Percentiles rank a stretch among this genome's conserved stretches.
phyloP scores from a whole-genome alignment of 2,797 vertebrate species.

The Gobionotothen gibberifrons region DNA sequence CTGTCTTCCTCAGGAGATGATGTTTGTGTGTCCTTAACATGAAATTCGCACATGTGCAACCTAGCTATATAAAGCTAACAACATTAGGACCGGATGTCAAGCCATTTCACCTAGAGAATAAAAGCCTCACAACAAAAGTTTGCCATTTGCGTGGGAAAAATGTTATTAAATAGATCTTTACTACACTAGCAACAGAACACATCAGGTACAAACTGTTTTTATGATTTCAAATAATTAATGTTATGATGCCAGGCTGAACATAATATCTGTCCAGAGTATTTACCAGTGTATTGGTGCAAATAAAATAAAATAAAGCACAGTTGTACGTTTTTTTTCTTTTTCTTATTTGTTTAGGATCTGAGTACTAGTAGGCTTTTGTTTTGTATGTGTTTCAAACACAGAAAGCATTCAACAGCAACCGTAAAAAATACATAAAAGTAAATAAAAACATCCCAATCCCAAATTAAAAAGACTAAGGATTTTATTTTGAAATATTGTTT shows the following conservation, averaged over 20 bases:
- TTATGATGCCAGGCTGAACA: too few species aligned
- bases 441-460: too few species aligned
- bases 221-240: neutral
- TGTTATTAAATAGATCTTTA: neutral
- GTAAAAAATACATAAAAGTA: too few species aligned
- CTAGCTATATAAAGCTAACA: rapidly evolving
- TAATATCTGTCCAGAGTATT: too few species aligned
- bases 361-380: neutral
- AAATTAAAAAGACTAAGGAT: too few species aligned
- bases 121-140: slow-evolving; percentile 22
- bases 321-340: too few species aligned
- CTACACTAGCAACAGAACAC: neutral
- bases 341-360: too few species aligned
- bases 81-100: slow-evolving; percentile 12
- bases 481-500: slow-evolving; percentile 42
- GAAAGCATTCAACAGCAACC: too few species aligned
- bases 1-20: rapidly evolving
- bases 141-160: neutral
- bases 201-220: neutral
- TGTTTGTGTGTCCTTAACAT: neutral
- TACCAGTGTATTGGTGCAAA: too few species aligned
- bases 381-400: too few species aligned
- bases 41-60: slow-evolving; percentile 32
- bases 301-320: too few species aligned
- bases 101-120: slow-evolving; percentile 37